phyloP scores from a whole-genome alignment of 2,888 invertebrate species.

The Amphiduros pacificus region DNA sequence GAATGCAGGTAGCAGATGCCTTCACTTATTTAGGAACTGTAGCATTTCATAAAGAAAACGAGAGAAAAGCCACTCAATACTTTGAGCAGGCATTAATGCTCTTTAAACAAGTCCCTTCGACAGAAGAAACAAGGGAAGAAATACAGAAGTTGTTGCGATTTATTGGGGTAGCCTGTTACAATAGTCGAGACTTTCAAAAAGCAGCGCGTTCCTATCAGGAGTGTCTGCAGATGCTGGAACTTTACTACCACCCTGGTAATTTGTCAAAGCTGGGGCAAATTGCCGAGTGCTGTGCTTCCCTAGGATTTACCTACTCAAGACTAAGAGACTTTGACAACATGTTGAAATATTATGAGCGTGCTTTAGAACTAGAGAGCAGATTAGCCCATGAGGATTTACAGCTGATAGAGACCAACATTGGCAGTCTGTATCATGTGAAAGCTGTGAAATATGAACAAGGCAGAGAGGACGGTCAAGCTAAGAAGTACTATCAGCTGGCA shows the following conservation, averaged over 20 bases:
- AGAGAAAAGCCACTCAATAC: conserved; percentile 19
- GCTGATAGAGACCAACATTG: conserved; percentile 28
- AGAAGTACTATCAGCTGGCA: conserved; percentile 15
- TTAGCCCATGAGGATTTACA: conserved; percentile 24
- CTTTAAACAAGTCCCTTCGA: conserved; percentile 13
- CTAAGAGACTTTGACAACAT: conserved; percentile 27
- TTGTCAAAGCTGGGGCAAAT: conserved; percentile 17
- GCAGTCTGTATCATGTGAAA: conserved; percentile 29
- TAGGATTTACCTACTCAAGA: conserved; percentile 25
- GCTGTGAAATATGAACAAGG: conserved; percentile 18
- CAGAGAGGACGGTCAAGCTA: conserved; percentile 9
- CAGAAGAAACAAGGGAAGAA: conserved; percentile 15
- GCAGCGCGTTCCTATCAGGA: conserved; percentile 24
- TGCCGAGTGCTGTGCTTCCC: conserved; percentile 26
- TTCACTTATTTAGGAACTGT: conserved; percentile 26
- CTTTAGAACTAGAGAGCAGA: conserved; percentile 18
- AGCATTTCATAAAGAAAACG: conserved; percentile 26
- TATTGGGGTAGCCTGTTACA: conserved; percentile 26
- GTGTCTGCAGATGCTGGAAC: conserved; percentile 22
- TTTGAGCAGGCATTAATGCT: conserved; percentile 20
- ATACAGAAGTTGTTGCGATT: conserved; percentile 22
- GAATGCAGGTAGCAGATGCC: conserved; percentile 23
- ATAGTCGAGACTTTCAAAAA: conserved; percentile 23
- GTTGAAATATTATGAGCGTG: conserved; percentile 26
- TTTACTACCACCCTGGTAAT: conserved; percentile 8